phyloP scores from a whole-genome alignment of 2,113 vertebrate species.

The Chascanopsetta lugubris region DNA sequence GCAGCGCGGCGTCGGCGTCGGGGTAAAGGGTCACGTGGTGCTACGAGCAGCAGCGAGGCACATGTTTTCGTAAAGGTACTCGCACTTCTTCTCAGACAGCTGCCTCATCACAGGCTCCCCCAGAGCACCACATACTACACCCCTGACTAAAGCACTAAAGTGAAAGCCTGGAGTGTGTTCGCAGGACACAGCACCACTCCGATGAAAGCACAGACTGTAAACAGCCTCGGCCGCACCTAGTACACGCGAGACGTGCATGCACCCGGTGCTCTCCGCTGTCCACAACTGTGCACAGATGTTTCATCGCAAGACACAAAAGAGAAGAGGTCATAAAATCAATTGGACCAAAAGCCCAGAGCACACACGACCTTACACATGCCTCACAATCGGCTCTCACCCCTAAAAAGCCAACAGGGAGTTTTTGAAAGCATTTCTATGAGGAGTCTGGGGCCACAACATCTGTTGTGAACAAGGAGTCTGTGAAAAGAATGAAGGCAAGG shows the following conservation, averaged over 20 bases:
- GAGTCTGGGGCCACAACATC: conserved; percentile 72
- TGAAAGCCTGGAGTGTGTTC: conserved; percentile 41
- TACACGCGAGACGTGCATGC: conserved; percentile 59
- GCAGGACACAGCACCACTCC: conserved; percentile 51
- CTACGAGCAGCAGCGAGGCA: conserved; percentile 35
- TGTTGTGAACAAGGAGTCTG: conserved; percentile 68
- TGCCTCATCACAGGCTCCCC: conserved; percentile 61
- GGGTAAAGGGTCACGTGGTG: conserved; percentile 56
- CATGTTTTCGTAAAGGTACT: conserved; percentile 15
- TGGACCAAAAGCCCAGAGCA: conserved; percentile 66
- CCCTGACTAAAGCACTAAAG: conserved; percentile 54
- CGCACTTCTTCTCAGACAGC: conserved; percentile 45
- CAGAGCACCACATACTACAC: conserved; percentile 52
- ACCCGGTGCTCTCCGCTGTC: conserved; percentile 62
- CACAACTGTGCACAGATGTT: conserved; percentile 76
- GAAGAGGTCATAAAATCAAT: conserved; percentile 72
- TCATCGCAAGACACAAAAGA: conserved; percentile 72
- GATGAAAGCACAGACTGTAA: conserved; percentile 61
- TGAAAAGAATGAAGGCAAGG: conserved; percentile 75
- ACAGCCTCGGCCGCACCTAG: conserved; percentile 64
- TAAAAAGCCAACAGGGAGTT: conserved; percentile 74
- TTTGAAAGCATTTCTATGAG: conserved; percentile 75
- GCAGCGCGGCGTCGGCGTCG: conserved; percentile 44
- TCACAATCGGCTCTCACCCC: conserved; percentile 52
- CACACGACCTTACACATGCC: conserved; percentile 76